Evolutionary conservation across 2,888 invertebrate species (phyloP).

Genomic region (Camponotus fellah): DNA sequence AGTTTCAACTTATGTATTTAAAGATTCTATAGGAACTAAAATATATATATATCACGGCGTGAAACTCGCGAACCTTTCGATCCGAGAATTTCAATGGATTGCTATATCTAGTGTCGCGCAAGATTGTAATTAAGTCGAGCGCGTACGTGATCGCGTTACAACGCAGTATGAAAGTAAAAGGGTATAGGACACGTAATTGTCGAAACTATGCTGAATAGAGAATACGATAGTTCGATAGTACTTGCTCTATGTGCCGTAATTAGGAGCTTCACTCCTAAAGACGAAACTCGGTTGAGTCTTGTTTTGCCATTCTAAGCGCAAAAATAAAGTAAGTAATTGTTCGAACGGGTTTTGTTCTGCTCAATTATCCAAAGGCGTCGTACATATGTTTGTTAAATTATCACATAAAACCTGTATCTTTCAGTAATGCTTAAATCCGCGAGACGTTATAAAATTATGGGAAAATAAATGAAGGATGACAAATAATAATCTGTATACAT

Average conservation of each 20-base stretch:
- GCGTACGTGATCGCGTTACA: constrained; percentile 27
- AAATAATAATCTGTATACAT: not conserved
- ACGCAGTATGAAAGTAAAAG: not conserved
- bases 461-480: not conserved
- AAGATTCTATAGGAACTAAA: not conserved
- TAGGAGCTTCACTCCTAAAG: constrained; percentile 13
- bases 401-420: constrained; percentile 9
- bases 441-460: constrained; percentile 1
- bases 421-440: not conserved
- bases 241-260: constrained; percentile 22
- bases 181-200: constrained; percentile 33
- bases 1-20: not conserved
- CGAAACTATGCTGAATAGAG: constrained; percentile 41
- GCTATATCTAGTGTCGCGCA: not conserved
- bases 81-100: not conserved
- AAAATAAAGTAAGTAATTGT: constrained; percentile 44
- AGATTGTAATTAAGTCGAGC: constrained; percentile 37
- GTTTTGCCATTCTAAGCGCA: not conserved
- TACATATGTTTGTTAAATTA: not conserved
- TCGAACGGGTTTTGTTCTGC: constrained; percentile 9
- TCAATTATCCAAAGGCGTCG: constrained; percentile 3
- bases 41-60: not conserved
- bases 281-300: not conserved
- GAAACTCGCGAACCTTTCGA: not conserved
- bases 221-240: constrained; percentile 13